Evolutionary conservation across 2,888 invertebrate genomes (phyloP).

Genomic region (Meliscaeva auricollis): DNA sequence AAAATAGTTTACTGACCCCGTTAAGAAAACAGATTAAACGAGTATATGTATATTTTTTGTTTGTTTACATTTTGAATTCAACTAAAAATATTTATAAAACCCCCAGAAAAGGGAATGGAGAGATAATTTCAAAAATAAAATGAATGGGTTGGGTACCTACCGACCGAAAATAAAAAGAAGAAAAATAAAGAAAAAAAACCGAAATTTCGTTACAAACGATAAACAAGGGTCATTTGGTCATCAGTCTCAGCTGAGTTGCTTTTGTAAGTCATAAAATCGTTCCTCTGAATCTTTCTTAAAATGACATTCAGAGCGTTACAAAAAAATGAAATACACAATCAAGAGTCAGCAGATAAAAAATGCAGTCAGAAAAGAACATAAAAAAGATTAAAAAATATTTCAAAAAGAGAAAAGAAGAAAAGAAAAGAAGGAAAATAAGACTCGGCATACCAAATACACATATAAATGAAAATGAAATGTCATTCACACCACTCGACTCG

Average conservation of each 20-base stretch:
- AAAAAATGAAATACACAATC: slow-evolving; percentile 19
- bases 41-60: slow-evolving; percentile 40
- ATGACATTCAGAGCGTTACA: slow-evolving; percentile 43
- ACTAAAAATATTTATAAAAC: slow-evolving; percentile 13
- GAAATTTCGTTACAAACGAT: slow-evolving; percentile 8
- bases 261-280: slow-evolving; percentile 21
- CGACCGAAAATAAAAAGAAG: too few species aligned
- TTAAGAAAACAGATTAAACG: slow-evolving; percentile 45
- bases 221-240: slow-evolving; percentile 70
- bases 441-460: slow-evolving; percentile 49
- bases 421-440: slow-evolving; percentile 50
- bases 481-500: slow-evolving; percentile 68
- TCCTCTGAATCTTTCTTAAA: slow-evolving; percentile 6
- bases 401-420: slow-evolving; percentile 65
- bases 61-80: not conserved
- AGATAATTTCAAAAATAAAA: slow-evolving; percentile 20
- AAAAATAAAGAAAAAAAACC: slow-evolving; percentile 18
- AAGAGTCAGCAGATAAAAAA: slow-evolving; percentile 75
- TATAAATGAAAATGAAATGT: slow-evolving; percentile 71
- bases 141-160: not conserved
- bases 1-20: slow-evolving; percentile 71
- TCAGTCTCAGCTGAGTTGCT: slow-evolving; percentile 30
- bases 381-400: slow-evolving; percentile 74
- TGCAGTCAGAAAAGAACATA: slow-evolving; percentile 24
- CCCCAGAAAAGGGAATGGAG: slow-evolving; percentile 46